Percentiles rank a stretch among this genome's conserved stretches.
Evolutionary conservation across 2,888 invertebrate genomes (phyloP).

Genomic region (Leptinotarsa tumamoca): DNA sequence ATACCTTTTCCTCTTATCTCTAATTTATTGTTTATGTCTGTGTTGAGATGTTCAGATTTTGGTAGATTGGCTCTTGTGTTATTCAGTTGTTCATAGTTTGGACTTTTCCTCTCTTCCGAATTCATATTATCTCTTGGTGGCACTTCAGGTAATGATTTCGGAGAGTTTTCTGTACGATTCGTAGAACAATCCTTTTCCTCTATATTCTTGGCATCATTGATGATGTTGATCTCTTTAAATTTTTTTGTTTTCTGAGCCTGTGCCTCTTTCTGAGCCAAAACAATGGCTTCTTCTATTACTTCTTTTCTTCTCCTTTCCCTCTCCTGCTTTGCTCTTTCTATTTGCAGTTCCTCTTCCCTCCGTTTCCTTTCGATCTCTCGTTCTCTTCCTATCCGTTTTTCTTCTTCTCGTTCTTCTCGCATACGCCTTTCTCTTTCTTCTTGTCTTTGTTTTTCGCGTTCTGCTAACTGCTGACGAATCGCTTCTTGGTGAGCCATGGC

Average conservation of each 20-base stretch:
- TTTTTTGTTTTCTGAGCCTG: conserved; percentile 68
- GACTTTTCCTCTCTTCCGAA: conserved; percentile 32
- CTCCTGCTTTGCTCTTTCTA: conserved; percentile 76
- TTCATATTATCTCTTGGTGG: too few relatives aligned
- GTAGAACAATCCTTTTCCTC: conserved; percentile 56
- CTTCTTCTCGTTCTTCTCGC: conserved; percentile 85
- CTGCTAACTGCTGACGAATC: conserved; percentile 86
- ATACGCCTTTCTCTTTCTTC: conserved; percentile 81
- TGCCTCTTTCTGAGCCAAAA: conserved; percentile 75
- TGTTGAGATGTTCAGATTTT: conserved; percentile 42
- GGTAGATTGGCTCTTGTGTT: conserved; percentile 40
- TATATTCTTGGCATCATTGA: conserved; percentile 53
- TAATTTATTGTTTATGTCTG: conserved; percentile 51
- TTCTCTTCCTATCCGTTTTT: conserved; percentile 80
- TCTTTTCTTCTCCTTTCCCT: conserved; percentile 80
- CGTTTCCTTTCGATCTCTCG: conserved; percentile 77
- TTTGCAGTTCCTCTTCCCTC: conserved; percentile 78
- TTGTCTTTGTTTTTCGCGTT: conserved; percentile 79
- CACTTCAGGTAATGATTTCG: conserved; percentile 27
- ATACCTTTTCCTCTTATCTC: conserved; percentile 42
- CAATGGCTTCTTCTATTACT: conserved; percentile 81
- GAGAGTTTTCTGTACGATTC: conserved; percentile 26
- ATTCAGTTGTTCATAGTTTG: conserved; percentile 43
- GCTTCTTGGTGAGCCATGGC: conserved; percentile 89
- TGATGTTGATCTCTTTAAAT: conserved; percentile 39